Percentiles rank a stretch among this genome's conserved stretches.
Conservation (phyloP, 1,140 invertebrate species). For the Cherax quadricarinatus region DNA sequence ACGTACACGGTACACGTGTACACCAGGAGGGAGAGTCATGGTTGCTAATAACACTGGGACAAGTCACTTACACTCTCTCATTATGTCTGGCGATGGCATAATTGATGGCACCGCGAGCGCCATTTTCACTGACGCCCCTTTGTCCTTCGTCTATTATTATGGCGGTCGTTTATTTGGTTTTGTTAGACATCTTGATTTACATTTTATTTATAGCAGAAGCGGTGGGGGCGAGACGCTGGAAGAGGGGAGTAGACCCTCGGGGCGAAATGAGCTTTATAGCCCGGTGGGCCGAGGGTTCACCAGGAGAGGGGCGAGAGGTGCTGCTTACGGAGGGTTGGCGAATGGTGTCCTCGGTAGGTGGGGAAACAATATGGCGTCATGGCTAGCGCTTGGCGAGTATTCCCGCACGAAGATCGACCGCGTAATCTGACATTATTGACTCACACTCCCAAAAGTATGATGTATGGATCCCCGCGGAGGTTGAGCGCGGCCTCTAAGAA, state of each 20-base stretch:
- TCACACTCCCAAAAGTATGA: conserved; percentile 66
- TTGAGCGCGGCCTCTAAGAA: conserved; percentile 47
- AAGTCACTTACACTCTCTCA: conserved; percentile 45
- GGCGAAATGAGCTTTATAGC: background rate
- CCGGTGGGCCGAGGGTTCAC: background rate
- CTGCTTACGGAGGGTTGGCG: conserved; percentile 26
- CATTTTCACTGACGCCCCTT: conserved; percentile 47
- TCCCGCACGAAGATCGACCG: conserved; percentile 63
- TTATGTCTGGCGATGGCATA: conserved; percentile 29
- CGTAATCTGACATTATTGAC: conserved; percentile 71
- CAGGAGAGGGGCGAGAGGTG: background rate
- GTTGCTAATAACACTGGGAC: conserved; percentile 25
- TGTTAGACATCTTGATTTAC: conserved; percentile 70
- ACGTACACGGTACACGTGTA: no score
- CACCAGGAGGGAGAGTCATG: background rate
- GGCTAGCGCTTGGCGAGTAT: conserved; percentile 62
- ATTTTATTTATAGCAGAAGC: conserved; percentile 67
- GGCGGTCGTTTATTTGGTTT: conserved; percentile 71
- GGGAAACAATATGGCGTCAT: conserved; percentile 67
- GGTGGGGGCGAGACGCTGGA: conserved; percentile 15
- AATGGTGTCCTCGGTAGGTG: conserved; percentile 35
- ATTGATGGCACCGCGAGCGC: conserved; percentile 12
- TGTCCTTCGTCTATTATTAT: conserved; percentile 66
- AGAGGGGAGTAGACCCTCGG: background rate
- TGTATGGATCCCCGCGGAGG: conserved; percentile 61